Base-by-base conservation (phyloP, 2,797 vertebrate genomes). In the Manis pentadactyla region DNA sequence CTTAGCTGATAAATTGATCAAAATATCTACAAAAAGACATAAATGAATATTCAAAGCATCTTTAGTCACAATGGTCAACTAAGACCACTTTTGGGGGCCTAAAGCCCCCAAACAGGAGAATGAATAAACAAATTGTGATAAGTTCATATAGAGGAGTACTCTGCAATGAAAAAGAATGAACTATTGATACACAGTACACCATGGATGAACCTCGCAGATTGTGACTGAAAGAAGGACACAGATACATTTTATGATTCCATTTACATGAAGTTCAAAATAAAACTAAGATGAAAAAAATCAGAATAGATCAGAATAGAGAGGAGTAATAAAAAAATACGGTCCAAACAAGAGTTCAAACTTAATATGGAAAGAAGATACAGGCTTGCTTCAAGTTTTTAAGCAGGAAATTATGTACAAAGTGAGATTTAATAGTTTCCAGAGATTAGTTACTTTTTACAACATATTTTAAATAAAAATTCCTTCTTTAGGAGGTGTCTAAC, bases 361-460 rank as follows among this genome's bases (percentile, higher is more conserved):
- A 42, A 78, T 13, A 81, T n/a, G 39, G 14, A 93, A 69, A 86
- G 27, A 74, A 90, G 68, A 93, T 0, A 84, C 29, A 96, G 66
- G 42, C 25, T 53, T 86, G 25, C 31, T 53, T 87, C 29, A 79
- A 84, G 31, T 79, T 64, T 89, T 51, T 34, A 77, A 66, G 63
- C 17, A 90, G 82, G 15, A 94, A 90, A 66, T 23, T 69, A 83
- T n/a, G 87, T 53, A 74, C 25, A 42, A 73, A 78, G 19, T 87
- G 23, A 25, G 59, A 91, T n/a, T 75, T 87, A 69, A 57, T 85
- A 81, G 12, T 86, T 83, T 59, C 19, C 39, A 85, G 71, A 95
- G 21, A 93, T 81, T 61, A 87, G 85, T 93, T 83, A 87, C 7
- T 90, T 95, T 82, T 64, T 31, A 69, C 83, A 86, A 59, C 12